Percentiles rank a stretch among this genome's conserved stretches.
Conservation (phyloP, 2,797 vertebrate species). For the Tamandua tetradactyla region DNA sequence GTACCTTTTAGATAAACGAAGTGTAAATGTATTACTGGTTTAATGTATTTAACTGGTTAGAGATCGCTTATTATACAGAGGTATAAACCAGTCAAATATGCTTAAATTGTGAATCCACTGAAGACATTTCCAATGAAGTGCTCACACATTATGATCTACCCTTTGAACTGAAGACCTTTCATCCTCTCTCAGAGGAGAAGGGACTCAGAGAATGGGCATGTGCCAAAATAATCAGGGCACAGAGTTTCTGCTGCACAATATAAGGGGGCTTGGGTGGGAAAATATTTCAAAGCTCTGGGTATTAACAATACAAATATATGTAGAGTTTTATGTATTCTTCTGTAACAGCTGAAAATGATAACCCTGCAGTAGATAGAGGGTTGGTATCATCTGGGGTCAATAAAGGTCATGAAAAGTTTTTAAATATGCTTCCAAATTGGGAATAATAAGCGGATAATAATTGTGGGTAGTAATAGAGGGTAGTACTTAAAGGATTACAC, state of each 20-base stretch:
- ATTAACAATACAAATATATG: background rate
- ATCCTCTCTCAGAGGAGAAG: conserved; percentile 13
- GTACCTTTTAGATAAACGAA: background rate
- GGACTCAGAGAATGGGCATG: background rate
- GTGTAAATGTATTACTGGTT: background rate
- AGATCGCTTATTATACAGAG: background rate
- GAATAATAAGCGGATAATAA: background rate
- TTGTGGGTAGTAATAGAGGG: background rate
- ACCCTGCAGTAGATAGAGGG: background rate
- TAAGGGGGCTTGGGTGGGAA: background rate
- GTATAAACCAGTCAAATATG: background rate
- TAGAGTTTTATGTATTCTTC: background rate
- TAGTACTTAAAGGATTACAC: background rate
- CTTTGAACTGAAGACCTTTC: conserved; percentile 19
- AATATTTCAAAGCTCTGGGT: background rate
- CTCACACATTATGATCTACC: background rate
- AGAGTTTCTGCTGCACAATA: background rate
- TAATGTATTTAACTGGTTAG: conserved; percentile 16
- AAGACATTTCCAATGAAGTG: background rate
- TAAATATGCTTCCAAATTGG: background rate
- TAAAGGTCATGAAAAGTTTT: background rate
- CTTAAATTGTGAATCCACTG: background rate
- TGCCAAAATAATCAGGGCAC: background rate
- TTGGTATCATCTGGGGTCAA: background rate
- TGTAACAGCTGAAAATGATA: background rate